Base-by-base conservation (phyloP, 1,140 invertebrate genomes). In the Lethrus apterus region DNA sequence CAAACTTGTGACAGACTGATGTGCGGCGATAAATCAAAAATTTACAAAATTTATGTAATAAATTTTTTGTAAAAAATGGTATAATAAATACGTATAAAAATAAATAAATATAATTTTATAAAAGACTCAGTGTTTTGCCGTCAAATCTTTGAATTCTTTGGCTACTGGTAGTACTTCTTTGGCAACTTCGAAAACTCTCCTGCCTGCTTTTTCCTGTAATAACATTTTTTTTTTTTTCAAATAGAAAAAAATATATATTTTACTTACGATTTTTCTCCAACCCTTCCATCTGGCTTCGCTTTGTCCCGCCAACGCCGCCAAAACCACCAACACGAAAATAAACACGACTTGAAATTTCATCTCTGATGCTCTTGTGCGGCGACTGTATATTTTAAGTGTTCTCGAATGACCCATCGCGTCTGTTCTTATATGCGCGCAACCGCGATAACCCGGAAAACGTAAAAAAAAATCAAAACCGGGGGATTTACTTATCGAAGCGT, bases 151-250 rank as follows among this genome's bases (percentile, higher is more conserved):
- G 36, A 57, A 59, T 35, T 53, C 52, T 43, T 33, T 11, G 14
- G 54, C 51, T 2, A 55, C 51, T 2, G 56, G 55, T 5, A 59
- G 32, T 11, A 44, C 54, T 49, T 56, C 48, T 41, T 57, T 49
- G 3, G 55, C 51, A 30, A 42, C 50, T 20, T 59, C 42, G 20
- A 56, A 46, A 2, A 59, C 48, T 26, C 54, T 48, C 13, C 41
- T 42, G 14, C 56, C 55, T 18, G 50, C 55, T 32, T 50, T 53
- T 41, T 59, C 57, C 57, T 59, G 29, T 34, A 48, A 42, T 34
- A 50, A 33, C 19, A 50, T 34, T n/a, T 5, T 34, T 7, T 7
- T 8, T 34, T 8, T 17, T 8, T 34, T 7, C 5, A 7, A 34
- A 34, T 34, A 34, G 7, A 34, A 15, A 8, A 20, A 4, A 20